Evolutionary conservation across 2,888 invertebrate species (phyloP), one percentile per base, ranked within the genome.

Genomic region (Germaria angustata): DNA sequence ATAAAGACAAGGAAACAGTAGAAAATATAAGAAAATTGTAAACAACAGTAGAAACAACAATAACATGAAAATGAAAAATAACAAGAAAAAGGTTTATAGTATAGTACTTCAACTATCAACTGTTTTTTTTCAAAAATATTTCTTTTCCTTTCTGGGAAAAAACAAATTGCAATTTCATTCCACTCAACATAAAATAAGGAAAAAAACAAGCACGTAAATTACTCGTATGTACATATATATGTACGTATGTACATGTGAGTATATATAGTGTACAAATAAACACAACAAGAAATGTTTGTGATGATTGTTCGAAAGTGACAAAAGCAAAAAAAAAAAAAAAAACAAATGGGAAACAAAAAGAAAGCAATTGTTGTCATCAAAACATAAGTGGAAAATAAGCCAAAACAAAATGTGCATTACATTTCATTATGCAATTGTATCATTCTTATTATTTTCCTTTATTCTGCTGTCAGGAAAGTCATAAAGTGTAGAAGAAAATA

Each of bases 1-100:
- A 80, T 79, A 82, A 76, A 82, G 82, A 46, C 55, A 82, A 82
- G 82, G 82, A 82, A 82, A 79, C 61, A 61, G 46, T 76, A 53
- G 39, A 76, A 71, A 82, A 82, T 82, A 59, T 76, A 79, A 76
- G 79, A 82, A 82, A 82, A 82, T 82, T 82, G 79, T 71, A 66
- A 79, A 71, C 71, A 53, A 32, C 24, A 34, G 28, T n/a, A 24
- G 13, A 24, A 22, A 49, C 51, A 72, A 63, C 32, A 79, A 57
- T 13, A 63, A 68, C 15, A 39, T 11, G 9, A 65, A 76, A 57
- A 61, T 34, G 24, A 69, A 77, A 69, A 44, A 76, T 63, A 78
- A 78, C 81, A 78, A 81, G 63, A 73, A 79, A 73, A 78, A 63
- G 28, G 28, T 44, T 69, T 63, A 28, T 9, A 66, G 46, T 63